Evolutionary conservation across 1,140 invertebrate genomes (phyloP), one percentile per base, ranked within the genome.

Genomic region (Cecropterus lyciades): DNA sequence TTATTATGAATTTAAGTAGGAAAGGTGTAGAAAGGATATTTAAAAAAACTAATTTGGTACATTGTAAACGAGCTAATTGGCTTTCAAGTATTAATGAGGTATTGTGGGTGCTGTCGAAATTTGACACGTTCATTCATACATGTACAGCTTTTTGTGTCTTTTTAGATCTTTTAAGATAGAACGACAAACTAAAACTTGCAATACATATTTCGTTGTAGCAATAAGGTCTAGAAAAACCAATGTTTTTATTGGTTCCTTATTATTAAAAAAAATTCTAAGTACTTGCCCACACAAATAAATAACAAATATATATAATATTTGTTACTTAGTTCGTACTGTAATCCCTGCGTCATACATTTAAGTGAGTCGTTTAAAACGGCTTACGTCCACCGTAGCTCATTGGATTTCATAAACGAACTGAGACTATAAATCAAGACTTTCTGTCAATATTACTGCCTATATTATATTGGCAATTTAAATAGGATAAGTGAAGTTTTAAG

Each of bases 371-470:
- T 55, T 55, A 40, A 13, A 49, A 49, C 6, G 30, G 52, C 37
- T 55, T 55, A 55, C 37, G 37, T 20, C 37, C 52, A 20, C 33
- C 37, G 15, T 55, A 37, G 37, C 33, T 55, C 52, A 55, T 55
- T 55, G 52, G 52, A 55, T 55, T 55, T 55, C 52, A 42, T 55
- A 33, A 55, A 14, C 14, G 27, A 55, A n/a, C 37, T 11, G 11
- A 42, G 52, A 55, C 37, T 55, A 40, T 55, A 20, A 55, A 37
- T 55, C 52, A 55, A 33, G 52, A 55, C 16, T 42, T 37, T n/a
- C 33, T 37, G 33, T 0, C 10, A 37, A 37, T 30, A 30, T 37
- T 3, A 9, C 1, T 37, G 11, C 33, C n/a, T 37, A 37, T n/a
- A 11, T 37, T 37, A 37, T 0, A 37, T 4, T 30, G 3, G n/a